Conservation (phyloP, 2,888 invertebrate genomes). For the Cantharis rufa region DNA sequence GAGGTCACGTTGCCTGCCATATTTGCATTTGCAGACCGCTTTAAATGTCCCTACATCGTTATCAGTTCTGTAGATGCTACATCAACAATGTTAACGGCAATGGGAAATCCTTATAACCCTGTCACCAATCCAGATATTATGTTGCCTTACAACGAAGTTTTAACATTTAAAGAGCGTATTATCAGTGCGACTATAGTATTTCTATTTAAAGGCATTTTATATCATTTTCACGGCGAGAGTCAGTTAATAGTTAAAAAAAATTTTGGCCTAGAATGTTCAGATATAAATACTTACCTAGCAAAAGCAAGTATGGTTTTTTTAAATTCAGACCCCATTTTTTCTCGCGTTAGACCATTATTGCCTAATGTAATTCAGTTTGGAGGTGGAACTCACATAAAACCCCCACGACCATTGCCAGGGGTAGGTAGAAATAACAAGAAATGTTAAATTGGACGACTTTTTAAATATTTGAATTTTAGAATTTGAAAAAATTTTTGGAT, state of each 20-base stretch:
- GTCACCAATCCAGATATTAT: slow-evolving; percentile 43
- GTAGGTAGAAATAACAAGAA: neutral
- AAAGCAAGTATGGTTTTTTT: neutral
- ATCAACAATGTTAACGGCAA: slow-evolving; percentile 39
- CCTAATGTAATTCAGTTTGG: neutral
- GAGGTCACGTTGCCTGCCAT: slow-evolving; percentile 43
- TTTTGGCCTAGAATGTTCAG: neutral
- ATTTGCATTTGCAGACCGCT: slow-evolving; percentile 44
- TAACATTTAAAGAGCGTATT: slow-evolving; percentile 43
- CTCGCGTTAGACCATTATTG: neutral
- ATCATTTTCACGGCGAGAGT: neutral
- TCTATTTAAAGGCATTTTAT: neutral
- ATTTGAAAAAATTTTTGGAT: neutral
- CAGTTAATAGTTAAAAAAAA: neutral
- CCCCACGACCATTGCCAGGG: neutral
- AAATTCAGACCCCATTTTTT: neutral
- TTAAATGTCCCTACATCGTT: slow-evolving; percentile 47
- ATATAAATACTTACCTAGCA: neutral
- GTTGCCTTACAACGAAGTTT: neutral
- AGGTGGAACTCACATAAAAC: neutral
- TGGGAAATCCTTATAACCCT: slow-evolving; percentile 48
- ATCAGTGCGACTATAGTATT: neutral
- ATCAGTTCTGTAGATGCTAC: slow-evolving; percentile 44
- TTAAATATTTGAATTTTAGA: neutral
- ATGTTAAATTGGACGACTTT: too few species aligned